Evolutionary conservation across 2,113 vertebrate genomes (phyloP).

Genomic region (Siphamia tubifer): DNA sequence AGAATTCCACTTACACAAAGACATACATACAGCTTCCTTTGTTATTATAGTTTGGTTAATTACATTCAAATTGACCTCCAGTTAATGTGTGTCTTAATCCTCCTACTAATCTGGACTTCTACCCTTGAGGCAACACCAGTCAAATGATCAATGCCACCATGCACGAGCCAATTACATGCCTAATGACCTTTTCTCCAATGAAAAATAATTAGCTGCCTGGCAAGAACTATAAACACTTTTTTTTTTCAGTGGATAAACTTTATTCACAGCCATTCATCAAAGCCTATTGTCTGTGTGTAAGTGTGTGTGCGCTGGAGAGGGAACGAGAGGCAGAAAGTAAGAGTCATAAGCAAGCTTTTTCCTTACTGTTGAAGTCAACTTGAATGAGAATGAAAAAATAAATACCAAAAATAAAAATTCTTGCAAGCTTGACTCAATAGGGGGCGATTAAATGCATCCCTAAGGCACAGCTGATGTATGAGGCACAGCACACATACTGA

Average conservation of each 20-base stretch:
- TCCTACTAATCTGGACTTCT: neutral
- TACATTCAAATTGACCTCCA: neutral
- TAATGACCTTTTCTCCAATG: conserved; percentile 9
- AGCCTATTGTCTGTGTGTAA: neutral
- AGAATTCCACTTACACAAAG: neutral
- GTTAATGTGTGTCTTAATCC: neutral
- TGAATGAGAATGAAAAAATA: neutral
- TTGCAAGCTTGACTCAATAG: conserved; percentile 16
- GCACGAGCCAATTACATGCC: conserved; percentile 3
- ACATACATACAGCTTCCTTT: neutral
- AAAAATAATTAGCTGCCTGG: conserved; percentile 12
- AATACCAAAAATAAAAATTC: neutral
- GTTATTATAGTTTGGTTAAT: conserved; percentile 11
- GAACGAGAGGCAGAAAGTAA: neutral
- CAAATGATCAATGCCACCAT: conserved; percentile 19
- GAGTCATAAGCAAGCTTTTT: conserved; percentile 1
- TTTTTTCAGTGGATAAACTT: neutral
- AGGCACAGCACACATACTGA: neutral
- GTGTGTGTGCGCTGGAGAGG: neutral
- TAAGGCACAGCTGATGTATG: neutral
- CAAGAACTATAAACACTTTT: conserved; percentile 4
- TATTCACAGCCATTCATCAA: neutral
- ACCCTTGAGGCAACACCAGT: conserved; percentile 10
- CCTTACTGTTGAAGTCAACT: neutral
- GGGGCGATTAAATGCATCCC: conserved; percentile 23